Base-by-base conservation (phyloP, 2,888 invertebrate species). In the Euproctis similis region DNA sequence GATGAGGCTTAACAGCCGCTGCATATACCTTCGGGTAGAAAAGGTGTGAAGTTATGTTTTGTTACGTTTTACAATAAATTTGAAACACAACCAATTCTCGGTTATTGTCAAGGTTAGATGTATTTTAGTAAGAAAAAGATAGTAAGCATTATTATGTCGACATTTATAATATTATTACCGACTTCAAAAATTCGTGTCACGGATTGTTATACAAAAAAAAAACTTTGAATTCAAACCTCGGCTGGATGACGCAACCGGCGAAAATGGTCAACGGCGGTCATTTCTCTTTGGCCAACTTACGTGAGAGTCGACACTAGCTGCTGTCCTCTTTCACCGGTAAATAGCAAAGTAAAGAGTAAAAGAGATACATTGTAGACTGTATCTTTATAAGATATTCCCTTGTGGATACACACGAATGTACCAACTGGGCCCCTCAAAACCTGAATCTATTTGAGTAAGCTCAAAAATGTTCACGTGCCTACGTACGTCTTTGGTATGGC, bases 281-380 rank as follows among this genome's bases (percentile, higher is more conserved):
- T 81, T 82, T 82, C 82, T 66, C 82, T 82, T 78, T 82, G 82
- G 71, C 82, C 81, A 78, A 84, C 81, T 80, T 84, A 78, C 70
- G 62, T 53, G 60, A 57, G 53, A 58, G 59, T 53, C 53, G 52
- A 58, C 58, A 59, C 56, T 53, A 60, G 59, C 42, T 30, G 36
- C 60, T 58, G 46, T 67, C 66, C 55, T 51, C 48, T 62, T 66
- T 61, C 53, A 48, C 55, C 52, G 28, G 39, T 32, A 36, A 38
- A 47, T 30, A 38, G 34, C 35, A 22, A 29, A 28, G 8, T 34
- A 22, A n/a, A 16, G 67, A 30, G 40, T 21, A 54, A 70, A 42
- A 47, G 60, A 61, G 67, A 73, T 34, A 33, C 33, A 23, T 28
- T 31, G 23, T 36, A 33, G 28, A 43, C 46, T 43, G 44, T 48